A percentile compares a stretch with the other conserved stretches of the same genome.
These are phyloP conservation scores for Chamaetylas fuelleborni DNA, from an alignment of 2,113 vertebrate species.

Conservation along the genomic window DNA sequence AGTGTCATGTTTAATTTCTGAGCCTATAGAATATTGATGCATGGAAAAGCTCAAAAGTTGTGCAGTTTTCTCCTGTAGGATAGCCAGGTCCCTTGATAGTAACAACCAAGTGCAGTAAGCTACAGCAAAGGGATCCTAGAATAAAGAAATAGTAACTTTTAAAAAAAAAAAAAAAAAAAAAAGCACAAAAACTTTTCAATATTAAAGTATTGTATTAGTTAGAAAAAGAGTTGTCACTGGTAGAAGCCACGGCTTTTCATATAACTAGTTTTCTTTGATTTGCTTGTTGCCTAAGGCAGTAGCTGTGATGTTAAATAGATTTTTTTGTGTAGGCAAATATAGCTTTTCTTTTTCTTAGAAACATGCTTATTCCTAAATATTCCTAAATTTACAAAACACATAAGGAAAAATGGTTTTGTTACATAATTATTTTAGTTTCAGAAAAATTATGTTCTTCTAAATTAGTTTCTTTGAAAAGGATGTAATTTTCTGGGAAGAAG, in stretches of 20 bases:
- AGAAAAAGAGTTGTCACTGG: background rate
- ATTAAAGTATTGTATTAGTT: background rate
- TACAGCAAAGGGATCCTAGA: background rate
- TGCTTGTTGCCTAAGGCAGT: background rate
- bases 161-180: background rate
- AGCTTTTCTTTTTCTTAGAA: background rate
- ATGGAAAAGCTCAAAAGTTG: background rate
- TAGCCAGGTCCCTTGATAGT: background rate
- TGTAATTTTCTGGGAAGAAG: constrained; percentile 15
- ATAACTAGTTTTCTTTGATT: background rate
- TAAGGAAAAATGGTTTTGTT: background rate
- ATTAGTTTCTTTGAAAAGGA: background rate
- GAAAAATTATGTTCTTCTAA: background rate
- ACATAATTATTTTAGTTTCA: background rate
- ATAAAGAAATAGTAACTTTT: background rate
- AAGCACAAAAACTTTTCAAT: background rate
- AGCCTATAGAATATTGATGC: background rate
- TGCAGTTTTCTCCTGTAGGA: background rate
- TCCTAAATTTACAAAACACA: background rate
- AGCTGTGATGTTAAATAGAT: background rate
- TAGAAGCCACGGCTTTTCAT: background rate
- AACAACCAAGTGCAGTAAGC: background rate
- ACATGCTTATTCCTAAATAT: background rate
- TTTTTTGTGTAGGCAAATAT: background rate
- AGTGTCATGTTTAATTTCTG: constrained; percentile 1